A percentile compares a stretch with the other conserved stretches of the same genome.
These are phyloP conservation scores for Drosophila biarmipes DNA, from an alignment of 1,140 invertebrate species.

Conservation along the genomic window DNA sequence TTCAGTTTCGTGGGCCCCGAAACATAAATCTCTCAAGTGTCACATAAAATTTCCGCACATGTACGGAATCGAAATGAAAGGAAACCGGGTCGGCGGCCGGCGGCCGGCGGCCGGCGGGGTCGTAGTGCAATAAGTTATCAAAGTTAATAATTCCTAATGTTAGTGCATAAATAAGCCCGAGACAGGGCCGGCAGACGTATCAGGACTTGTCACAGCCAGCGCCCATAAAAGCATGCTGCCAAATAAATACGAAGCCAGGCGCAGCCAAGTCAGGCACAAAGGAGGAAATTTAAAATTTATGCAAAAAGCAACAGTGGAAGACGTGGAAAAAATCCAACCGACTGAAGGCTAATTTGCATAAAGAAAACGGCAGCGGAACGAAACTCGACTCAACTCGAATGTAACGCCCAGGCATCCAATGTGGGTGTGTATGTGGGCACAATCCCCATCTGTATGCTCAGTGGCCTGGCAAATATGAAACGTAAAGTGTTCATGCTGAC, in stretches of 20 bases:
- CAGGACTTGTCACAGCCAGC: conserved; percentile 66
- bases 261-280: conserved; percentile 62
- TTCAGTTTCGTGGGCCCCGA: conserved; percentile 2
- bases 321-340: conserved; percentile 31
- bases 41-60: conserved; percentile 83
- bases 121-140: conserved; percentile 80
- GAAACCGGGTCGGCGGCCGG: conserved; percentile 33
- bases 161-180: conserved; percentile 78
- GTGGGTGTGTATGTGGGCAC: neutral
- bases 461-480: conserved; percentile 75
- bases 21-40: conserved; percentile 80
- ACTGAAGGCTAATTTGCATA: conserved; percentile 76
- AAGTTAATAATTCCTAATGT: conserved; percentile 83
- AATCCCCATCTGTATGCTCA: conserved; percentile 32
- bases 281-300: conserved; percentile 78
- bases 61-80: conserved; percentile 79
- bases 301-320: conserved; percentile 61
- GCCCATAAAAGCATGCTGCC: conserved; percentile 63
- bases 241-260: conserved; percentile 42
- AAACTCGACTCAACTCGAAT: conserved; percentile 26
- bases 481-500: conserved; percentile 78
- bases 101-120: conserved; percentile 16
- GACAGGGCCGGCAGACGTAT: conserved; percentile 5
- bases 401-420: conserved; percentile 12
- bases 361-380: conserved; percentile 69